Percentiles rank a stretch among this genome's conserved stretches.
Evolutionary conservation across 1,140 invertebrate genomes (phyloP).

Genomic region (Heliconius melpomene): DNA sequence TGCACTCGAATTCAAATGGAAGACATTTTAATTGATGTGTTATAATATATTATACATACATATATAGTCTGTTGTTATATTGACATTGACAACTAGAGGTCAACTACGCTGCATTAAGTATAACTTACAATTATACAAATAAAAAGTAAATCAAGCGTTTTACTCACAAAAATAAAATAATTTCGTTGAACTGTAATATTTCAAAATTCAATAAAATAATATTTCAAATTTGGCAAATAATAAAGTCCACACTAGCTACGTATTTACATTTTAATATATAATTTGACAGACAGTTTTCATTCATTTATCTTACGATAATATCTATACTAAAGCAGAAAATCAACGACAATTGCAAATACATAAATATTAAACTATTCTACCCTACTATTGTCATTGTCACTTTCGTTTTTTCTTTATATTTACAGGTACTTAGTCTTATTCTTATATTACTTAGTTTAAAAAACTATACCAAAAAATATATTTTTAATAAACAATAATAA

Average conservation of each 20-base stretch:
- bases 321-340: conserved; percentile 26
- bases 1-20: conserved; percentile 36
- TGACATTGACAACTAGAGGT: conserved; percentile 64
- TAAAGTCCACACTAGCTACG: conserved; percentile 50
- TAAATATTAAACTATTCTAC: conserved; percentile 42
- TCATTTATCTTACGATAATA: conserved; percentile 49
- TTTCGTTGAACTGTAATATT: conserved; percentile 9
- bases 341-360: neutral
- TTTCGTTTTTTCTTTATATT: conserved; percentile 46
- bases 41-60: too few species aligned
- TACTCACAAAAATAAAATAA: neutral
- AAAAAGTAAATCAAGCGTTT: neutral
- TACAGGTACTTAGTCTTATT: conserved; percentile 33
- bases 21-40: conserved; percentile 41
- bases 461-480: neutral
- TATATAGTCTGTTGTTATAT: conserved; percentile 36
- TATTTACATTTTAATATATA: conserved; percentile 73
- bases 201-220: conserved; percentile 25
- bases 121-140: neutral
- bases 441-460: neutral
- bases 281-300: conserved; percentile 72
- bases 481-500: neutral
- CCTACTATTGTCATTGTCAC: conserved; percentile 71
- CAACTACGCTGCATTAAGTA: conserved; percentile 13
- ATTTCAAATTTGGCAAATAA: conserved; percentile 8